A percentile compares a stretch with the other conserved stretches of the same genome.
These are phyloP conservation scores for Lophura nycthemera DNA, from an alignment of 2,113 vertebrate species.

Conservation along the genomic window DNA sequence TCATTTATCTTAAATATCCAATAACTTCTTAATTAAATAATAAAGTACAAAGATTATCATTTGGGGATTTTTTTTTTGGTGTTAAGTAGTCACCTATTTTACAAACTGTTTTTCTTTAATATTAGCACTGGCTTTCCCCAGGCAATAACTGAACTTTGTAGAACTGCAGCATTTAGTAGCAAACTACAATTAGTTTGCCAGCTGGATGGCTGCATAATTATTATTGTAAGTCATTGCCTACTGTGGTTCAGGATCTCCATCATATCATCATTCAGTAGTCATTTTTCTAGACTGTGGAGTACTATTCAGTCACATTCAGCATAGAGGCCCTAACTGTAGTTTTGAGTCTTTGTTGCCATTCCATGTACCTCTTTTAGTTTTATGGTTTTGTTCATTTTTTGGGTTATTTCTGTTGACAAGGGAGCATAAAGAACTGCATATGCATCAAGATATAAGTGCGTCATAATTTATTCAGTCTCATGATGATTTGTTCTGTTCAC, in stretches of 20 bases:
- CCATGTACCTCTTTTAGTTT: neutral
- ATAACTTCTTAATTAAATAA: constrained; percentile 37
- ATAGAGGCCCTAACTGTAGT: neutral
- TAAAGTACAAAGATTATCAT: constrained; percentile 34
- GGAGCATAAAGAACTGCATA: neutral
- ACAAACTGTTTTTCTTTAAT: neutral
- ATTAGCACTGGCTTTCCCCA: constrained; percentile 5
- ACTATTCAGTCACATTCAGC: neutral
- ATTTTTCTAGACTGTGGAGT: neutral
- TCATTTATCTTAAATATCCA: neutral
- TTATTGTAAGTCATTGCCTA: neutral
- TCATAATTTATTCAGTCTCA: neutral
- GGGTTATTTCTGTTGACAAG: neutral
- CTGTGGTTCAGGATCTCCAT: neutral
- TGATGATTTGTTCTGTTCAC: neutral
- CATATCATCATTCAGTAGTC: neutral
- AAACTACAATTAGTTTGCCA: neutral
- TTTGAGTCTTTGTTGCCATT: neutral
- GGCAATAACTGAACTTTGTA: neutral
- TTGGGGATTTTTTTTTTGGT: neutral
- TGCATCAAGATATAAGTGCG: neutral
- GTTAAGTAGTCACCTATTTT: neutral
- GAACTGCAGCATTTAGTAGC: neutral
- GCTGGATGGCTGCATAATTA: constrained; percentile 16
- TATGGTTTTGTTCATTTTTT: neutral